Base-by-base conservation (phyloP, 2,113 vertebrate species). In the Carassius auratus region DNA sequence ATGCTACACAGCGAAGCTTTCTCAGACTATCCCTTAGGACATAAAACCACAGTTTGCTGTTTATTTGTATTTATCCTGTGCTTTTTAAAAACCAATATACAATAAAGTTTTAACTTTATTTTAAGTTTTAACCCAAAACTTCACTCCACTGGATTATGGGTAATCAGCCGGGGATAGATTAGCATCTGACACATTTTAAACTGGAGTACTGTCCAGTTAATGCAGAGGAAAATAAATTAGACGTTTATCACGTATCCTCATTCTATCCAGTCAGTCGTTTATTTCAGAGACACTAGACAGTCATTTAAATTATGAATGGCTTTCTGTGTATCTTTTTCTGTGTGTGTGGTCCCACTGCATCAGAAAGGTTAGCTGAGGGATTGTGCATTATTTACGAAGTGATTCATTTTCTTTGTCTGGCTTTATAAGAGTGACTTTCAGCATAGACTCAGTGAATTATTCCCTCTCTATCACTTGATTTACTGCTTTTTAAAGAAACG, bases 401-500 rank as follows among this genome's bases (percentile, higher is more conserved):
- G 83, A 85, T 87, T 87, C 62, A 82, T 85, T 79, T 30, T 77
- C 8, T 36, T 57, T 21, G 84, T 61, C 61, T 66, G 68, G 21
- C 50, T 84, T 84, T 38, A 33, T 62, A 61, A 79, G 77, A 75
- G 62, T 17, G n/a, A 81, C 66, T 71, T 30, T 50, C 26, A 8
- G 33, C 64, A 61, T 52, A 61, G 26, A 71, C 81, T 82, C 33
- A 10, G 62, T 38, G 52, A 75, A 73, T 61, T 59, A 59, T 61
- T 85, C 81, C 75, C 45, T 26, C 62, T 59, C 48, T 13, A 36
- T 78, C 71, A 80, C 85, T 89, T 90, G 90, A 90, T 90, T 91
- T 87, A 91, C 89, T 89, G 90, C 36, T 23, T 73, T 90, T 71
- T 86, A 82, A 85, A 91, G 88, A 61, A 68, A 90, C 78, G 84